Evolutionary conservation across 2,113 vertebrate species (phyloP), one percentile per base, ranked within the genome.

Genomic region (Panurus biarmicus): DNA sequence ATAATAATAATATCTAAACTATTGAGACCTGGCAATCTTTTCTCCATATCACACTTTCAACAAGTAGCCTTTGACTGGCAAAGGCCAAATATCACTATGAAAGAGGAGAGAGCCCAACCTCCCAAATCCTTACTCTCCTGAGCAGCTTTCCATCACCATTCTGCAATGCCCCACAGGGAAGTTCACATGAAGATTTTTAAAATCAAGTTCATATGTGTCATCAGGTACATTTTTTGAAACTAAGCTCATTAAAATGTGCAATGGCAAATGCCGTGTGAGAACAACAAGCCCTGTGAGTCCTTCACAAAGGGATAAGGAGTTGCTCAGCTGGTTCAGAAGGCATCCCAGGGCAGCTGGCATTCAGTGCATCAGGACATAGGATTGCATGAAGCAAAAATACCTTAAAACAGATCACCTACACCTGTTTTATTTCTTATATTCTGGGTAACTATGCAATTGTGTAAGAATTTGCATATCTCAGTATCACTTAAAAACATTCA

Each of bases 51-150:
- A 70, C 1, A 1, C 21, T 87, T 77, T 35, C 57, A 90, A 82
- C 47, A 89, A 90, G 75, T 56, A 66, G 56, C 26, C 24, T 73
- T 24, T 57, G 53, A 86, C 53, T 76, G 85, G 76, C 0, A 6
- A 89, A 85, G 35, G 26, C 10, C 33, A 66, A 85, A 35, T 22
- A 42, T 7, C 1, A 1, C 35, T 35, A 7, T 12, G 31, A 79
- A 73, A 38, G 18, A 58, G 8, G 11, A 31, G 17, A 53, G 11
- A 40, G n/a, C n/a, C 6, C 31, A 44, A 5, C 19, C 66, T 82
- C 53, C 74, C 20, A 76, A 64, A 67, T 16, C 1, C 0, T n/a
- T 51, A 65, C 24, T 56, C 5, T 1, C 2, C 2, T 24, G 24
- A 90, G 44, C 42, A 78, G 61, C 48, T 84, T 64, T 72, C 60